phyloP scores from a whole-genome alignment of 2,797 vertebrate species.

The Xyrichtys novacula region DNA sequence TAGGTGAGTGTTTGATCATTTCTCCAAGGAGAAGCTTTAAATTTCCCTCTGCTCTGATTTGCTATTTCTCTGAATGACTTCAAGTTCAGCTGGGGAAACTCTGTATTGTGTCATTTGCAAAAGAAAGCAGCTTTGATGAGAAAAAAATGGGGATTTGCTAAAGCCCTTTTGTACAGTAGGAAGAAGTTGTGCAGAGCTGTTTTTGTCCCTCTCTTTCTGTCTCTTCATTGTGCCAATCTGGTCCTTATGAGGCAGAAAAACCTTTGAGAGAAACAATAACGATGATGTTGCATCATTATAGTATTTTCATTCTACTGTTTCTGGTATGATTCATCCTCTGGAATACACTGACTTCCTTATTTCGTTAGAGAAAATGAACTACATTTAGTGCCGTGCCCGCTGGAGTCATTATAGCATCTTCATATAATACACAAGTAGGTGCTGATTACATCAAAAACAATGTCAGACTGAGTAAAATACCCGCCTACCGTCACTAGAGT shows the following conservation, averaged over 20 bases:
- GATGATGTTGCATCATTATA: neutral
- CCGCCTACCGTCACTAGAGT: conserved; percentile 7
- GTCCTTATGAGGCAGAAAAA: conserved; percentile 41
- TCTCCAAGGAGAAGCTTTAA: conserved; percentile 42
- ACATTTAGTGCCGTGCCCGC: neutral
- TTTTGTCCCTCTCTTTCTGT: too few species aligned
- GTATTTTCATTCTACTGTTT: conserved; percentile 5
- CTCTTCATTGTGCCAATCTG: conserved; percentile 40
- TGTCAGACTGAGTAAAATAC: conserved; percentile 34
- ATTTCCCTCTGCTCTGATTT: conserved; percentile 49
- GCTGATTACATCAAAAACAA: conserved; percentile 54
- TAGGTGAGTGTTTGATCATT: conserved; percentile 46
- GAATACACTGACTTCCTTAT: neutral
- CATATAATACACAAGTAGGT: conserved; percentile 31
- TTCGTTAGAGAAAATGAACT: neutral
- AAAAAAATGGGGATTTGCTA: conserved; percentile 38
- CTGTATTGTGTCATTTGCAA: conserved; percentile 43
- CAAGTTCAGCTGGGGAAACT: conserved; percentile 45
- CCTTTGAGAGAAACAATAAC: conserved; percentile 30
- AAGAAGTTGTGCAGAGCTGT: conserved; percentile 61
- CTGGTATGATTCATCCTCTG: conserved; percentile 1
- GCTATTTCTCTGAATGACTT: conserved; percentile 47
- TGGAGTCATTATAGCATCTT: conserved; percentile 2
- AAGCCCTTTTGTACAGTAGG: conserved; percentile 52
- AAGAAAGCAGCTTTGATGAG: conserved; percentile 57